Evolutionary conservation across 1,140 invertebrate species (phyloP).

Genomic region (Epicauta chinensis): DNA sequence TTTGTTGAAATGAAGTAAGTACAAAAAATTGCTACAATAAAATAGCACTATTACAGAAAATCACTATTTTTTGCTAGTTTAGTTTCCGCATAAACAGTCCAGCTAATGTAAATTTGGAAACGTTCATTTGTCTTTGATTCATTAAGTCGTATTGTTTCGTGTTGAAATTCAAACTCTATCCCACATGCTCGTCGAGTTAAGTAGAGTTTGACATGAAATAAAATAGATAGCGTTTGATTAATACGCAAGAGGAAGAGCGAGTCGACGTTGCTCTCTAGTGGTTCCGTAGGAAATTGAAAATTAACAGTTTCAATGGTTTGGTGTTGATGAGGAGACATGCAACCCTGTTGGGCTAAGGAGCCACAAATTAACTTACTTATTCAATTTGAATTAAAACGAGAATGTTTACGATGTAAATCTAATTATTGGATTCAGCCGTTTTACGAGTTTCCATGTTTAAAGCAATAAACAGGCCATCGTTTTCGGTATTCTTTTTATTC

Average conservation of each 20-base stretch:
- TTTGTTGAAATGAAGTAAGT: no score
- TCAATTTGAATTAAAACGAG: not conserved
- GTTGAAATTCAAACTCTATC: no score
- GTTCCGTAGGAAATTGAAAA: slow-evolving; percentile 25
- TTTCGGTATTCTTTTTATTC: not conserved
- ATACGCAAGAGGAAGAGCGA: slow-evolving; percentile 18
- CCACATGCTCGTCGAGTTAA: no score
- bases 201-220: no score
- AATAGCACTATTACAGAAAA: no score
- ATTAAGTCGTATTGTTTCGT: no score
- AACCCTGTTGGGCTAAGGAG: not conserved
- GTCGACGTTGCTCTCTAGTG: slow-evolving; percentile 14
- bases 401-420: not conserved
- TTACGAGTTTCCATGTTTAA: not conserved
- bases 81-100: no score
- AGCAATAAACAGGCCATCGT: not conserved
- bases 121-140: no score
- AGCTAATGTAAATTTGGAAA: no score
- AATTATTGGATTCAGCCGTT: no score
- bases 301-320: slow-evolving; percentile 18
- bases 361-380: not conserved
- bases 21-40: no score
- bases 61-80: no score
- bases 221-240: slow-evolving; percentile 22
- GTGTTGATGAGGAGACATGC: slow-evolving; percentile 2